Evolutionary conservation across 2,113 vertebrate species (phyloP), one percentile per base, ranked within the genome.

Genomic region (Thomomys bottae): DNA sequence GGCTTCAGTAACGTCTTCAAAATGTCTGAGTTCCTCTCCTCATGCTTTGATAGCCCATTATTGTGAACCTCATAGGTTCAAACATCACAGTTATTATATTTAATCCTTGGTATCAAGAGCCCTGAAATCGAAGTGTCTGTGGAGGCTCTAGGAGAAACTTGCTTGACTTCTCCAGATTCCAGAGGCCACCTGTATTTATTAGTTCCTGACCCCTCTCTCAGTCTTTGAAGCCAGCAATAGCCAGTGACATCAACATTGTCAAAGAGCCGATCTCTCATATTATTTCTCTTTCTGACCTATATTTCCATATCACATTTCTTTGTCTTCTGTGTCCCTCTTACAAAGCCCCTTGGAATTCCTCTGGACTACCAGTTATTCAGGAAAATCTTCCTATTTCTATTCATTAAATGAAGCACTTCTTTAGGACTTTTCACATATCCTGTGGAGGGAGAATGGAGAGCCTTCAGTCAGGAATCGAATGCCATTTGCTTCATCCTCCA

Each of bases 1-100:
- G 98, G 89, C 97, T 36, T 98, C 98, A 20, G 98, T 99, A 94
- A 99, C 98, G 95, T 98, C 96, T 95, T 98, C 96, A 99, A 99
- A 0, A 99, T 98, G 89, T 98, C 98, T 45, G 6, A 81, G 54
- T 94, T 75, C 68, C 8, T 71, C 82, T 71, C 24, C 34, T 54
- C 24, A 63, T 49, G 17, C 54, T 78, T 30, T 5, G 57, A 5
- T 76, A 72, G 68, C 71, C 87, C 38, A 30, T 72, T 21, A 42
- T 20, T 61, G 81, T 59, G 57, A 54, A 70, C 45, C 68, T 67
- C 72, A 6, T 89, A 11, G 26, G 26, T 93, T 72, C 40, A 75
- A 59, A 34, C 21, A 73, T 63, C 26, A 59, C 36, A 75, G 38
- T 91, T 67, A 36, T 17, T 84, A 40, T 59, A 5, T 61, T 45